These are phyloP conservation scores for Hippocampus mohnikei DNA, from an alignment of 2,113 vertebrate genomes.

Conservation along the genomic window DNA sequence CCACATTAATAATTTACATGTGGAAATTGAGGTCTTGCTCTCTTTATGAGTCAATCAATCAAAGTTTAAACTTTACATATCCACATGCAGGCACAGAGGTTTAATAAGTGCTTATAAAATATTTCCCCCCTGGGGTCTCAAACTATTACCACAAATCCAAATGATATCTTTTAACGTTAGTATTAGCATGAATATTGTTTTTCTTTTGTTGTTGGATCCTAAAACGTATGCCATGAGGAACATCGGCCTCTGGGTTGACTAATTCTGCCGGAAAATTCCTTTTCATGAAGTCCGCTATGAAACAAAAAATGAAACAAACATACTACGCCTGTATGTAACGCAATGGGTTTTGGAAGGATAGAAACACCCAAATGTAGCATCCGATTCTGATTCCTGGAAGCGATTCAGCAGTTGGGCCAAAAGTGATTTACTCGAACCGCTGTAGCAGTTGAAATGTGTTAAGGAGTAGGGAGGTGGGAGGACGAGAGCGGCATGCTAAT, in stretches of 20 bases:
- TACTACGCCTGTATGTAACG: background rate
- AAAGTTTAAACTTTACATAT: background rate
- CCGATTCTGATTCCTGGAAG: slow-evolving; percentile 43
- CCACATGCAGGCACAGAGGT: too few relatives aligned
- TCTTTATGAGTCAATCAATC: background rate
- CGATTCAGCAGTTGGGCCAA: slow-evolving; percentile 44
- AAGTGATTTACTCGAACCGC: slow-evolving; percentile 53
- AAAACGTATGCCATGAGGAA: background rate
- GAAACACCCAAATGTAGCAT: background rate
- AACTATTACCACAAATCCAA: background rate
- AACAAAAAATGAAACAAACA: background rate
- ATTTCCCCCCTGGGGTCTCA: background rate
- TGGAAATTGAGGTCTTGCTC: background rate
- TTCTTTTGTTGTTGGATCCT: background rate
- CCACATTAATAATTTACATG: too few relatives aligned
- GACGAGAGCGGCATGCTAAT: slow-evolving; percentile 73
- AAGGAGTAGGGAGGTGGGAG: slow-evolving; percentile 61
- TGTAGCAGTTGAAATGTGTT: slow-evolving; percentile 70
- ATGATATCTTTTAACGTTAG: too few relatives aligned
- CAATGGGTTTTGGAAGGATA: background rate
- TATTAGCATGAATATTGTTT: too few relatives aligned
- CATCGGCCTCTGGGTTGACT: background rate
- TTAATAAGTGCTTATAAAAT: background rate
- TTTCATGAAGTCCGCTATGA: too few relatives aligned
- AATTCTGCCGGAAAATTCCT: too few relatives aligned